phyloP scores from a whole-genome alignment of 2,888 invertebrate species.

The Eupithecia pulchellata region DNA sequence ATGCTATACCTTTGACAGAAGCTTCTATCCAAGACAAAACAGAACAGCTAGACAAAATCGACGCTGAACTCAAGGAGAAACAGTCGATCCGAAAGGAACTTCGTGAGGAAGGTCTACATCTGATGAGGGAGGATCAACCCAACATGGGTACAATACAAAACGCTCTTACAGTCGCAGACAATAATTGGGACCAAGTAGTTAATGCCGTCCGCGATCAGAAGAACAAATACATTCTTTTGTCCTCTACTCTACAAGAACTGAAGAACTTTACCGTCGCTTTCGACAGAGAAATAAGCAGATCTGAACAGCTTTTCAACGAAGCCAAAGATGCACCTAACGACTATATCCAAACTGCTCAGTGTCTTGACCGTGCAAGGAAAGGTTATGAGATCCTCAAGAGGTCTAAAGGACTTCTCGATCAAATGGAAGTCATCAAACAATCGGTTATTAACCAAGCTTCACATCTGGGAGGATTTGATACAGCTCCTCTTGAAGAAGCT shows the following conservation, averaged over 20 bases:
- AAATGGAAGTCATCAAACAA: slow-evolving; percentile 91
- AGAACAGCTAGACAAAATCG: slow-evolving; percentile 82
- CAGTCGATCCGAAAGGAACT: slow-evolving; percentile 88
- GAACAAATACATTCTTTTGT: slow-evolving; percentile 89
- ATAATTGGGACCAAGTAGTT: slow-evolving; percentile 92
- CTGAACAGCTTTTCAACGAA: slow-evolving; percentile 87
- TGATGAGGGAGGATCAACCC: slow-evolving; percentile 93
- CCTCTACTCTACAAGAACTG: slow-evolving; percentile 90
- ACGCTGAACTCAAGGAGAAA: slow-evolving; percentile 85
- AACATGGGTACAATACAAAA: slow-evolving; percentile 93
- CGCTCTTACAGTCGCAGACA: slow-evolving; percentile 90
- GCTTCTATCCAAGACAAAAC: slow-evolving; percentile 79
- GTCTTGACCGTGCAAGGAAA: slow-evolving; percentile 91
- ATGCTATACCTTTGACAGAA: slow-evolving; percentile 77
- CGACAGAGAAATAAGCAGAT: slow-evolving; percentile 88
- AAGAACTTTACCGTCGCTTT: slow-evolving; percentile 90
- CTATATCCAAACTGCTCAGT: slow-evolving; percentile 88
- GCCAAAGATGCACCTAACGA: slow-evolving; percentile 89
- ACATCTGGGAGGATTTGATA: slow-evolving; percentile 88
- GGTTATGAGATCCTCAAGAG: slow-evolving; percentile 90
- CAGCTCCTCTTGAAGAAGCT: slow-evolving; percentile 85
- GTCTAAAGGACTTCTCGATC: slow-evolving; percentile 90
- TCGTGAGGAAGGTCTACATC: slow-evolving; percentile 90
- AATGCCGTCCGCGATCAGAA: slow-evolving; percentile 90
- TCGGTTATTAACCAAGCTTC: slow-evolving; percentile 89